Percentiles rank a stretch among this genome's conserved stretches.
phyloP scores from a whole-genome alignment of 2,797 vertebrate genomes.

The Uromys caudimaculatus region DNA sequence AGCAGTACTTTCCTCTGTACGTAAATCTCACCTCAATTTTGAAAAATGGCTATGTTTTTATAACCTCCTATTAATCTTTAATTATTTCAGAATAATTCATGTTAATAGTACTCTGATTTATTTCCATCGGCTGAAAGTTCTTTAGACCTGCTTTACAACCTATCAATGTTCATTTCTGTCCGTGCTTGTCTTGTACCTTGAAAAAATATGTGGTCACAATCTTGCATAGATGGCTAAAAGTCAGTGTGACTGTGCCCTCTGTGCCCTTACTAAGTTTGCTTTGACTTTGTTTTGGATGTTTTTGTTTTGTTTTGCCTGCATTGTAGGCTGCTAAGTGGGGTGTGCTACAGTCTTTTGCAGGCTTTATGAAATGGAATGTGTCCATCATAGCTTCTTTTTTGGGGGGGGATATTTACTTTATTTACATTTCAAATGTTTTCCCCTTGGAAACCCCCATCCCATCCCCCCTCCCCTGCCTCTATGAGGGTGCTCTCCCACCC shows the following conservation, averaged over 20 bases:
- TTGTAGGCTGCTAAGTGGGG: background rate
- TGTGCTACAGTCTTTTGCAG: constrained; percentile 12
- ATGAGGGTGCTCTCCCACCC: too few species aligned
- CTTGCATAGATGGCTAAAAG: background rate
- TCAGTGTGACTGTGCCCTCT: background rate
- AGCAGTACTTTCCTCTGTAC: background rate
- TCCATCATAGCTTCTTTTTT: too few species aligned
- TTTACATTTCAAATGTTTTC: too few species aligned
- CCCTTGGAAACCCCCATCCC: too few species aligned
- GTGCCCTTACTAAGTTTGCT: background rate
- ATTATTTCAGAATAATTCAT: constrained; percentile 14
- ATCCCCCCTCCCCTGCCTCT: too few species aligned
- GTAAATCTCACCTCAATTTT: background rate
- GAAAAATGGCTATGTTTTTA: background rate
- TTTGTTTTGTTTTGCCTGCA: background rate
- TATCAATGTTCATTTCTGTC: background rate
- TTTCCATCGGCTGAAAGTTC: constrained; percentile 39
- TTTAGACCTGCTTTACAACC: background rate
- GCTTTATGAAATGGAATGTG: background rate
- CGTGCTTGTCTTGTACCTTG: background rate
- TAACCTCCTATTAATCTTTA: background rate
- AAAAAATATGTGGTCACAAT: background rate
- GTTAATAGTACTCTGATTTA: background rate
- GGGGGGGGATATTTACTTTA: too few species aligned
- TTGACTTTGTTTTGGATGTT: too few species aligned